These are phyloP conservation scores for Gastracanthus pulcherrimus DNA, from an alignment of 2,888 invertebrate species.

Conservation along the genomic window DNA sequence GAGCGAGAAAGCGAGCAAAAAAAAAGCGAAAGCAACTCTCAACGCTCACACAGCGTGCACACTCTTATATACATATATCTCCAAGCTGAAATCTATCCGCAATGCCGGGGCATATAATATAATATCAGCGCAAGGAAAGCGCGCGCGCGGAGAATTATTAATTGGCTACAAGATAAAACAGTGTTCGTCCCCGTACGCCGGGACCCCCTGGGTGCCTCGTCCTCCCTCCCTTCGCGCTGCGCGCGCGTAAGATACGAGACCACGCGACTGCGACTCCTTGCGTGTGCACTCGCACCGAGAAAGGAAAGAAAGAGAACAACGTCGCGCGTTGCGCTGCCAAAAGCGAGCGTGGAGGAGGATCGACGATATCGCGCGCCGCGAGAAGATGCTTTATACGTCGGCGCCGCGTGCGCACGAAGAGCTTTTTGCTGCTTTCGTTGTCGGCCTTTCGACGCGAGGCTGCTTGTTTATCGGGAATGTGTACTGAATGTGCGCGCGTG, in stretches of 20 bases:
- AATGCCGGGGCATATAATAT: neutral
- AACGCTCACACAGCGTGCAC: neutral
- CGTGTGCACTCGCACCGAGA: neutral
- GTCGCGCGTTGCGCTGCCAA: too few species aligned
- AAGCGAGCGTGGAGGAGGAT: too few species aligned
- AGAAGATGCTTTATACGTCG: too few species aligned
- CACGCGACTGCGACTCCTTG: slow-evolving; percentile 70
- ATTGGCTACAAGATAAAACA: slow-evolving; percentile 76
- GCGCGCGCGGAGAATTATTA: slow-evolving; percentile 70
- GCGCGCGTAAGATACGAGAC: slow-evolving; percentile 71
- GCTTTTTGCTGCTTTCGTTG: too few species aligned
- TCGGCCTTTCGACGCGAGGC: too few species aligned
- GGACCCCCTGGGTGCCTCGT: slow-evolving; percentile 73
- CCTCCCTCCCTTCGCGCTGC: too few species aligned
- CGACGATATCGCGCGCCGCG: too few species aligned
- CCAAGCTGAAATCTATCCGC: neutral
- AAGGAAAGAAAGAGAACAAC: neutral
- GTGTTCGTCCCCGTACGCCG: slow-evolving; percentile 73
- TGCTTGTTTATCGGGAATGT: too few species aligned
- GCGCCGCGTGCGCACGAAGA: too few species aligned
- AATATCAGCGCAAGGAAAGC: neutral
- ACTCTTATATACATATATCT: neutral
- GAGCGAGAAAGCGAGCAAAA: neutral
- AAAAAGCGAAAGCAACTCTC: neutral
- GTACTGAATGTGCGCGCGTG: too few species aligned